Evolutionary conservation across 1,140 invertebrate species (phyloP), one percentile per base, ranked within the genome.

Genomic region (Zaprionus lachaisei): DNA sequence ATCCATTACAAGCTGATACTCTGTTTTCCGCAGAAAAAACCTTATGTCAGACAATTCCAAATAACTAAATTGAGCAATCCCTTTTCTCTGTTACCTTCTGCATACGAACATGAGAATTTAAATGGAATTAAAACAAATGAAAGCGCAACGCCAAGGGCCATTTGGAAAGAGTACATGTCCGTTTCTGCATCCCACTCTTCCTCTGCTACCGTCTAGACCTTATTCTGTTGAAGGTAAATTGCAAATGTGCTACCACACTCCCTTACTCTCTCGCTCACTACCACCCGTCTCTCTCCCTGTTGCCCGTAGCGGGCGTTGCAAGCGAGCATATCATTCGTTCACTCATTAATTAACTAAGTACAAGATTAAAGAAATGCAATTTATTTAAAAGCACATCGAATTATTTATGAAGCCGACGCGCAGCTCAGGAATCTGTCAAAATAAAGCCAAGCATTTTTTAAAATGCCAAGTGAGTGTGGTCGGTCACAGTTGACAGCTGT

Each of bases 321-420:
- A 14, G 20, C 47, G 12, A 51, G 37, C 38, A 44, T 56, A 28
- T 56, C 38, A 66, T 14, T 37, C 17, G 11, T 24, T 4, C 47
- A 11, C 47, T 11, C 66, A 47, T 67, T 77, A 64, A 73, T 68
- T 78, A 82, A 79, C 68, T 71, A 75, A 65, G 38, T 81, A 47
- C 31, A 55, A 67, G 17, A 31, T 64, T 51, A 65, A 72, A 60
- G 55, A 44, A 51, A 44, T 55, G 60, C 61, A 76, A 79, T 83
- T 83, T 83, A 65, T 71, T 79, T 72, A 79, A 79, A 67, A 75
- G 80, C 80, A 54, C 58, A 65, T 72, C 72, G 49, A 58, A 44
- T 70, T 76, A 62, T 76, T 72, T 72, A 72, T 72, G 56, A 4
- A 20, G 44, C 44, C 47, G 31, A 34, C 22, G 67, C 51, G n/a